Conservation (phyloP, 2,113 vertebrate species). For the Pterocles gutturalis region DNA sequence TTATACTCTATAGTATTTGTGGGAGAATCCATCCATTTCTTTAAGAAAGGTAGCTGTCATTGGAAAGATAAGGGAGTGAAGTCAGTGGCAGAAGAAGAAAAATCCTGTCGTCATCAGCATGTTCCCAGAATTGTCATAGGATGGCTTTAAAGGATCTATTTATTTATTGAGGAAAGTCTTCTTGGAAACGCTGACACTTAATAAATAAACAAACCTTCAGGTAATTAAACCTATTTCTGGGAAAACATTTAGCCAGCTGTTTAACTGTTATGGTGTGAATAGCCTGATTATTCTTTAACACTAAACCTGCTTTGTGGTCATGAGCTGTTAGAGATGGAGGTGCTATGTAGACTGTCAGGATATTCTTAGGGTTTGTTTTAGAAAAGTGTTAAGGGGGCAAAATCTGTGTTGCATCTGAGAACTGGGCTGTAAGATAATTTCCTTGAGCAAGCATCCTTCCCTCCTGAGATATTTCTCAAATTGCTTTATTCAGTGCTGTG, state of each 20-base stretch:
- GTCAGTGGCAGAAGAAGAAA: neutral
- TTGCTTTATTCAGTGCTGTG: neutral
- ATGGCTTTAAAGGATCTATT: neutral
- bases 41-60: neutral
- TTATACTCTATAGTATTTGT: neutral
- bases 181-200: neutral
- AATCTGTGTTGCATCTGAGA: neutral
- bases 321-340: neutral
- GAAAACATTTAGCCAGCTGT: neutral
- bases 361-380: neutral
- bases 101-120: neutral
- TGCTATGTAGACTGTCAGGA: neutral
- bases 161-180: neutral
- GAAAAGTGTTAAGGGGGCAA: neutral
- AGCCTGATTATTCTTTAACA: neutral
- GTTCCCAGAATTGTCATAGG: neutral
- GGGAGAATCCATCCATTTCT: rapidly evolving
- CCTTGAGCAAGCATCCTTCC: conserved; percentile 15
- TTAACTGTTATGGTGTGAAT: neutral
- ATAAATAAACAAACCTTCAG: neutral
- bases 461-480: neutral
- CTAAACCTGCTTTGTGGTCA: neutral
- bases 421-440: neutral
- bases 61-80: neutral
- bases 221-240: neutral